Evolutionary conservation across 2,888 invertebrate species (phyloP).

Genomic region (Luperina nickerlii): DNA sequence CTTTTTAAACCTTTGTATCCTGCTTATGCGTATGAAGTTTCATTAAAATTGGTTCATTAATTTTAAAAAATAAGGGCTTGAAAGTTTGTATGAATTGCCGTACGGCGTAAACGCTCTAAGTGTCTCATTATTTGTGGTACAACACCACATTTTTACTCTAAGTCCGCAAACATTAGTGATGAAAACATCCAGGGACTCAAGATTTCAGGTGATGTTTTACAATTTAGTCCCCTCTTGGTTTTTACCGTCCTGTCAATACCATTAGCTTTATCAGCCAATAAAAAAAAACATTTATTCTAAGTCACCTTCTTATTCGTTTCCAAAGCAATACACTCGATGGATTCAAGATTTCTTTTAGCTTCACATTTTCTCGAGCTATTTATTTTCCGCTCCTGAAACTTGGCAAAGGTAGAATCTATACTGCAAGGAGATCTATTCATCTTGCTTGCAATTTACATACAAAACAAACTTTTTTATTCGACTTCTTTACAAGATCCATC

Average conservation of each 20-base stretch:
- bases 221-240: background rate
- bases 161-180: background rate
- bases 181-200: background rate
- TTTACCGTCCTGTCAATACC: background rate
- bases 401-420: conserved; percentile 40
- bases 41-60: no score
- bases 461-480: conserved; percentile 49
- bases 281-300: background rate
- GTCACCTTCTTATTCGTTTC: background rate
- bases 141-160: background rate
- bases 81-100: no score
- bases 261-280: background rate
- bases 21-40: no score
- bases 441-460: conserved; percentile 54
- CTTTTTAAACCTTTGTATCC: no score
- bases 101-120: no score
- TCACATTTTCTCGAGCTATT: conserved; percentile 39
- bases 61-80: no score
- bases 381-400: conserved; percentile 46
- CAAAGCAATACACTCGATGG: conserved; percentile 14
- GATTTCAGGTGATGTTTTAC: background rate
- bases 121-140: background rate
- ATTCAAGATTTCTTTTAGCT: conserved; percentile 18
- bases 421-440: conserved; percentile 58
- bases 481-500: conserved; percentile 40